phyloP scores from a whole-genome alignment of 2,888 invertebrate genomes.

The Pachycephus smyrnensis region DNA sequence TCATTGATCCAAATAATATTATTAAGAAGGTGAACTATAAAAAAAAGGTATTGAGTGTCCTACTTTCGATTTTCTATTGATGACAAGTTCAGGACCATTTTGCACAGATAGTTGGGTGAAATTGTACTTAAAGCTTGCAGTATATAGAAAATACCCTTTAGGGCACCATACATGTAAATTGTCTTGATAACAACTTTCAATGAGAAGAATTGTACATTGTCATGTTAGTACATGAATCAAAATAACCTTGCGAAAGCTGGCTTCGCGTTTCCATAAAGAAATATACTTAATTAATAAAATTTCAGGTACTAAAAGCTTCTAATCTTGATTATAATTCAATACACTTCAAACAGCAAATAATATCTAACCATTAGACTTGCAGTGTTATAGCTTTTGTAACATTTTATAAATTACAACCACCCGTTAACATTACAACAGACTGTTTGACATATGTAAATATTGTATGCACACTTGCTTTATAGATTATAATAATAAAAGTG shows the following conservation, averaged over 20 bases:
- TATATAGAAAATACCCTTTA: background rate
- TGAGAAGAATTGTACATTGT: background rate
- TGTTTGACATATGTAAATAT: conserved; percentile 41
- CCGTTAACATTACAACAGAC: background rate
- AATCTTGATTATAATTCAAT: background rate
- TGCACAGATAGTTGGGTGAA: background rate
- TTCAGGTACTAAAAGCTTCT: conserved; percentile 6
- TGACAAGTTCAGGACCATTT: background rate
- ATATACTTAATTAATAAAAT: background rate
- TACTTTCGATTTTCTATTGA: background rate
- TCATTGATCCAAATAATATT: background rate
- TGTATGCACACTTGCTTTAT: conserved; percentile 38
- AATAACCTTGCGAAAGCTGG: conserved; percentile 13
- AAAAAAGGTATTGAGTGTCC: background rate
- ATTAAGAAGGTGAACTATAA: too few relatives aligned
- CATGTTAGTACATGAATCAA: background rate
- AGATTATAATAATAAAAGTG: conserved; percentile 22
- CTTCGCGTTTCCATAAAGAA: conserved; percentile 4
- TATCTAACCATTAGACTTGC: background rate
- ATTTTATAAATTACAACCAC: conserved; percentile 21
- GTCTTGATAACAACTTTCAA: background rate
- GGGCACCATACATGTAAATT: background rate
- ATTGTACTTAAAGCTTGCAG: background rate
- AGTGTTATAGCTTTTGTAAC: conserved; percentile 23
- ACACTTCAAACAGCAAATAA: background rate